A percentile compares a stretch with the other conserved stretches of the same genome.
These are phyloP conservation scores for Glossophaga mutica DNA, from an alignment of 2,797 vertebrate genomes.

Conservation along the genomic window DNA sequence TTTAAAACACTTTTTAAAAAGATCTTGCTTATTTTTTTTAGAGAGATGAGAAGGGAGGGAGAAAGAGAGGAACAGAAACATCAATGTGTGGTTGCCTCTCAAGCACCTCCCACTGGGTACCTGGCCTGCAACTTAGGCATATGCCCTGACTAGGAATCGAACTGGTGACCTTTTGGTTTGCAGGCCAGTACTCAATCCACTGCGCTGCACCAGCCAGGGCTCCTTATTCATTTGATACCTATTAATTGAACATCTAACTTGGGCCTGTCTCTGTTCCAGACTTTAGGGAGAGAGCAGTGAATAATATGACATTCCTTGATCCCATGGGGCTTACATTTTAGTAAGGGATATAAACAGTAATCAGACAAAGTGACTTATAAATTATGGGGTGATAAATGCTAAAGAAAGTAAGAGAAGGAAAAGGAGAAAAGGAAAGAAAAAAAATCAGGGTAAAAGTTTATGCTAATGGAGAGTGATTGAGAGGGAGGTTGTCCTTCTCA, in stretches of 20 bases:
- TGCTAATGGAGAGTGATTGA: background rate
- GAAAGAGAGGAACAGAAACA: no score
- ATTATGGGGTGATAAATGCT: background rate
- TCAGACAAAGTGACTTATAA: background rate
- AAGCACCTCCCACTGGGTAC: no score
- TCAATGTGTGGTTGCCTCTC: no score
- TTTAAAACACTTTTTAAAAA: no score
- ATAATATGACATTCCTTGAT: background rate
- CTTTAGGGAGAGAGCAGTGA: background rate
- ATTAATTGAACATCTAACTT: background rate
- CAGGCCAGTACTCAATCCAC: no score
- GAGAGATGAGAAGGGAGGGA: no score
- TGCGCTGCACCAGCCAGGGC: no score
- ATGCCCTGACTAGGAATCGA: no score
- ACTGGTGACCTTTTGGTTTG: no score
- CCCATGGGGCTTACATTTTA: background rate
- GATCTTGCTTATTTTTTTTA: no score
- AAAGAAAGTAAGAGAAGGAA: background rate
- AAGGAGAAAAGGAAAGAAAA: background rate
- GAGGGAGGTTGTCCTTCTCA: background rate
- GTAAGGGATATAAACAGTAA: background rate
- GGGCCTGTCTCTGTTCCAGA: background rate
- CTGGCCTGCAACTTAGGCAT: no score
- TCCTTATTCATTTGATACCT: background rate
- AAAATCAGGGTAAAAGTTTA: background rate